Evolutionary conservation across 1,140 invertebrate species (phyloP), one percentile per base, ranked within the genome.

Genomic region (Paralvinella palmiformis): DNA sequence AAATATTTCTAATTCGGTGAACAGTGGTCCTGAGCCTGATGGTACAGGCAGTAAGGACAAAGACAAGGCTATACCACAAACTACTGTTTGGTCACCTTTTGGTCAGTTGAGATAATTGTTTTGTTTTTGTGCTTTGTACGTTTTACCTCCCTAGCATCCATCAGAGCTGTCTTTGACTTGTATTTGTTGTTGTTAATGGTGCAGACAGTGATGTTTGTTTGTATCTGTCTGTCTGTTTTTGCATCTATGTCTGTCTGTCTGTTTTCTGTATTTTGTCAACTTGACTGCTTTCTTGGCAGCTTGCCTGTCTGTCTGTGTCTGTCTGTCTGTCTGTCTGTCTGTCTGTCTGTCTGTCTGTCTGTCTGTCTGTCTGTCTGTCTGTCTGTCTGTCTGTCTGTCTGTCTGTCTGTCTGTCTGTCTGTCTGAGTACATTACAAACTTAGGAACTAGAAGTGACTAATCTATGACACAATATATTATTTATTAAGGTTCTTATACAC

Each of bases 61-160:
- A n/a, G n/a, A 10, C 10, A n/a, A 10, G 10, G 33, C 27, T 15
- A 53, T 13, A 57, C 55, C 55, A 7, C 6, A 10, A 24, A 32
- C 55, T 4, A 31, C 6, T 32, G 55, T 57, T 27, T 57, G 55
- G 55, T 32, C 55, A 27, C 55, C 55, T 15, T 57, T 57, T 57
- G 55, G 55, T 57, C 33, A 57, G 55, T 57, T 57, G 27, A 10
- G 37, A 10, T n/a, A n/a, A n/a, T n/a, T n/a, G n/a, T n/a, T n/a
- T n/a, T n/a, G n/a, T n/a, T n/a, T n/a, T n/a, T n/a, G n/a, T n/a
- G n/a, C n/a, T n/a, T n/a, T n/a, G n/a, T n/a, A n/a, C n/a, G n/a
- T n/a, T n/a, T n/a, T n/a, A n/a, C n/a, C n/a, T n/a, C n/a, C n/a
- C n/a, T n/a, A n/a, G n/a, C n/a, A n/a, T n/a, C n/a, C n/a, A n/a